Percentiles rank a stretch among this genome's conserved stretches.
phyloP scores from a whole-genome alignment of 2,797 vertebrate species.

The Spondyliosoma cantharus region DNA sequence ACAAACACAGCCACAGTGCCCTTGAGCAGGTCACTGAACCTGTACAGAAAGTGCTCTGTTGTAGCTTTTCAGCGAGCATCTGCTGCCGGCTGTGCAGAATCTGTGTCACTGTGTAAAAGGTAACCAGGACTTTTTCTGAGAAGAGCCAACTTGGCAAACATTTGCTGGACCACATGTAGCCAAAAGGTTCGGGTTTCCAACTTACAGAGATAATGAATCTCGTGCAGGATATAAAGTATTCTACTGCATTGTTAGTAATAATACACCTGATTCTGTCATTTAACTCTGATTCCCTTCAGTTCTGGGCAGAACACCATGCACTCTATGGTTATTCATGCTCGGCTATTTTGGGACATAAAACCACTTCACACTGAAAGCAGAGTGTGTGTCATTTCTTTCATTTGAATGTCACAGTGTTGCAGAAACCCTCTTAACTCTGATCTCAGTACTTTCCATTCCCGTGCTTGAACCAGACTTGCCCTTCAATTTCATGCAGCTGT shows the following conservation, averaged over 20 bases:
- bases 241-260: background rate
- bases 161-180: background rate
- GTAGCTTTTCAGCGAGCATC: background rate
- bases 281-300: slow-evolving; percentile 9
- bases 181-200: background rate
- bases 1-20: background rate
- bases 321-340: background rate
- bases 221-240: background rate
- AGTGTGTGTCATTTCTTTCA: slow-evolving; percentile 2
- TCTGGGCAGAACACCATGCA: background rate
- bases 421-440: slow-evolving; percentile 25
- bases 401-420: slow-evolving; percentile 14
- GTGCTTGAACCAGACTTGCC: slow-evolving; percentile 4
- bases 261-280: background rate
- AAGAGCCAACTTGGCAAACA: background rate
- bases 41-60: slow-evolving; percentile 6
- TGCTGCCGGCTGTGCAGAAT: slow-evolving; percentile 6
- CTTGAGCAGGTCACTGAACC: slow-evolving; percentile 43
- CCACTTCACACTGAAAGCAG: slow-evolving; percentile 12
- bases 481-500: slow-evolving; percentile 28
- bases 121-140: slow-evolving; percentile 15
- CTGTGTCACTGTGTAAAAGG: slow-evolving; percentile 67
- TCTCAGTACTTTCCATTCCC: slow-evolving; percentile 6
- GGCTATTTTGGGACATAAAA: slow-evolving; percentile 22
- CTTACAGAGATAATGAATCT: background rate